Percentiles rank a stretch among this genome's conserved stretches.
These are phyloP conservation scores for Promerops cafer DNA, from an alignment of 2,113 vertebrate species.

Conservation along the genomic window DNA sequence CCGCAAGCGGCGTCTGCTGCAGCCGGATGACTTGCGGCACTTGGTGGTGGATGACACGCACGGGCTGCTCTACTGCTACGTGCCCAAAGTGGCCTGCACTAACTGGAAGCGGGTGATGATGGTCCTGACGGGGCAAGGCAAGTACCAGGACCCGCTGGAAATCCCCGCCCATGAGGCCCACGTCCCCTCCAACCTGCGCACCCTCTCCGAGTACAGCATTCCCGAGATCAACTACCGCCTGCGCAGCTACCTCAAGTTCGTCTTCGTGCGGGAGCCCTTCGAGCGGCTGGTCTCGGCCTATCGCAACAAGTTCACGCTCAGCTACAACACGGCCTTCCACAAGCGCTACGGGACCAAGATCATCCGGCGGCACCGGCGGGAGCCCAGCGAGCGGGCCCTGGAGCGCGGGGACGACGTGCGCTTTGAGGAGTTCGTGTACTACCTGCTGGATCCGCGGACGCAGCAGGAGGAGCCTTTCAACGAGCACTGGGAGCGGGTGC, in stretches of 20 bases:
- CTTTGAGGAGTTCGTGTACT: conserved; percentile 92
- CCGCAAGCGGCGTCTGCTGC: conserved; percentile 80
- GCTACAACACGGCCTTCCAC: conserved; percentile 90
- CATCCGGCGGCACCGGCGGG: conserved; percentile 79
- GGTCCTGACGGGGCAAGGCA: conserved; percentile 81
- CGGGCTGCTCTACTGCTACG: conserved; percentile 89
- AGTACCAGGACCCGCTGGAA: conserved; percentile 72
- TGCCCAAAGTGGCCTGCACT: conserved; percentile 93
- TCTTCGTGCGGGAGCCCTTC: conserved; percentile 92
- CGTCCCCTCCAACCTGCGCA: conserved; percentile 78
- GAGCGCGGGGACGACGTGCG: conserved; percentile 84
- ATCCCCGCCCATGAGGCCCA: conserved; percentile 89
- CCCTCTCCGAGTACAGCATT: conserved; percentile 82
- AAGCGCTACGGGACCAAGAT: conserved; percentile 90
- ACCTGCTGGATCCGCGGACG: conserved; percentile 87
- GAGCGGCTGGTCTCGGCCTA: conserved; percentile 93
- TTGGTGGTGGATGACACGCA: conserved; percentile 87
- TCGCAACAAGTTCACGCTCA: conserved; percentile 89
- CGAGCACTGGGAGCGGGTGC: conserved; percentile 93
- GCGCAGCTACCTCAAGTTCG: conserved; percentile 89
- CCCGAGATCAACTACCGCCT: conserved; percentile 87
- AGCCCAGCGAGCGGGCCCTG: conserved; percentile 76
- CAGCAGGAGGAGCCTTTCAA: conserved; percentile 89
- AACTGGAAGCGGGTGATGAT: conserved; percentile 96
- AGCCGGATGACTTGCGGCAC: conserved; percentile 84